phyloP scores from a whole-genome alignment of 2,888 invertebrate species.

The Leucozona laternaria region DNA sequence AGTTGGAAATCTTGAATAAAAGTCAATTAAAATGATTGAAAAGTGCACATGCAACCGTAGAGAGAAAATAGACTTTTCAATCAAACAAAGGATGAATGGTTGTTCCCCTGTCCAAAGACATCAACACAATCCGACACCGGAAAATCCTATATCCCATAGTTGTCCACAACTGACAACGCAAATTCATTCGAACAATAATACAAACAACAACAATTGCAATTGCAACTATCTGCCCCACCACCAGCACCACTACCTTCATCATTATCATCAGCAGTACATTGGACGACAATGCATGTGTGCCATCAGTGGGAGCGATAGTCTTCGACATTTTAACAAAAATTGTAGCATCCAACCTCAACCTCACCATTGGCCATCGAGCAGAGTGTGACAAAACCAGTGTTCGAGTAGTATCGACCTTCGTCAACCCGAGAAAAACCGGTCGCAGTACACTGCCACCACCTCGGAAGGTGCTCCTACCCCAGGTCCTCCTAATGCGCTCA shows the following conservation, averaged over 20 bases:
- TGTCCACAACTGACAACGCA: slow-evolving; percentile 80
- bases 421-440: slow-evolving; percentile 68
- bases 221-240: slow-evolving; percentile 45
- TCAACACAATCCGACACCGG: slow-evolving; percentile 66
- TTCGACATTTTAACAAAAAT: slow-evolving; percentile 72
- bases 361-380: slow-evolving; percentile 75
- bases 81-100: slow-evolving; percentile 69
- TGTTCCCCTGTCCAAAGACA: slow-evolving; percentile 61
- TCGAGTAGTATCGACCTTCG: slow-evolving; percentile 74
- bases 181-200: slow-evolving; percentile 66
- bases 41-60: slow-evolving; percentile 74
- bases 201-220: slow-evolving; percentile 15
- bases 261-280: slow-evolving; percentile 54
- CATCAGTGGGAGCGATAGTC: slow-evolving; percentile 35
- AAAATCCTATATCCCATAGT: slow-evolving; percentile 80
- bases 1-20: slow-evolving; percentile 73
- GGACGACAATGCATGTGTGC: slow-evolving; percentile 50
- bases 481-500: slow-evolving; percentile 74
- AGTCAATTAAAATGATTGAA: slow-evolving; percentile 76
- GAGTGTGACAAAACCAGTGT: slow-evolving; percentile 75
- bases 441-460: slow-evolving; percentile 59
- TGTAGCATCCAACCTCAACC: slow-evolving; percentile 70
- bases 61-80: slow-evolving; percentile 71
- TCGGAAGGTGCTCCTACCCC: slow-evolving; percentile 43
- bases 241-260: slow-evolving; percentile 43